These are phyloP conservation scores for Hephaestus fuliginosus DNA, from an alignment of 2,797 vertebrate species.

Conservation along the genomic window DNA sequence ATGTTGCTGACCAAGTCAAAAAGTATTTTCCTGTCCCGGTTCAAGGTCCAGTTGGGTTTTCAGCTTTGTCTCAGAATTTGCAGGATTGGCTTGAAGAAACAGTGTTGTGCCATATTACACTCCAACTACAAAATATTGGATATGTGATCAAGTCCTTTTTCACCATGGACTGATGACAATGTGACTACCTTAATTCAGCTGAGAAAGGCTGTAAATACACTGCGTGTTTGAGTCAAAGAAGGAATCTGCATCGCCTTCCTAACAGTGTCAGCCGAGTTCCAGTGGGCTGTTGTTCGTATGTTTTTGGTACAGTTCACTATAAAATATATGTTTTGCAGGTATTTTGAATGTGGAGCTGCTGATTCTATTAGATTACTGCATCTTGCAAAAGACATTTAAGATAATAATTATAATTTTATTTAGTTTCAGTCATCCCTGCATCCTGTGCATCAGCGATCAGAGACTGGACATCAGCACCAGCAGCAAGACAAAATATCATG, in stretches of 20 bases:
- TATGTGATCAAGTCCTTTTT: background rate
- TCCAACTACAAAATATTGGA: background rate
- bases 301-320: background rate
- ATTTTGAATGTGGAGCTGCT: conserved; percentile 1
- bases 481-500: background rate
- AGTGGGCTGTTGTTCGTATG: background rate
- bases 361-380: background rate
- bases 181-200: background rate
- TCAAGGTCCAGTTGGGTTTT: background rate
- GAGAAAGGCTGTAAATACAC: conserved; percentile 11
- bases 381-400: background rate
- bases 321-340: background rate
- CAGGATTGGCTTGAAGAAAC: background rate
- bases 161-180: background rate
- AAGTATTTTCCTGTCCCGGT: background rate
- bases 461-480: background rate
- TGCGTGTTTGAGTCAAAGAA: conserved; percentile 11
- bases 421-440: background rate
- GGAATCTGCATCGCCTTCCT: conserved; percentile 4
- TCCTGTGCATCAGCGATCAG: conserved; percentile 5
- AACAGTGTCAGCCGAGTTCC: background rate
- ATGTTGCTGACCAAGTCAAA: background rate
- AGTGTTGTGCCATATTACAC: background rate
- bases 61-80: background rate
- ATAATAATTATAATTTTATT: background rate